Base-by-base conservation (phyloP, 2,113 vertebrate species). In the Chloroceryle aenea region DNA sequence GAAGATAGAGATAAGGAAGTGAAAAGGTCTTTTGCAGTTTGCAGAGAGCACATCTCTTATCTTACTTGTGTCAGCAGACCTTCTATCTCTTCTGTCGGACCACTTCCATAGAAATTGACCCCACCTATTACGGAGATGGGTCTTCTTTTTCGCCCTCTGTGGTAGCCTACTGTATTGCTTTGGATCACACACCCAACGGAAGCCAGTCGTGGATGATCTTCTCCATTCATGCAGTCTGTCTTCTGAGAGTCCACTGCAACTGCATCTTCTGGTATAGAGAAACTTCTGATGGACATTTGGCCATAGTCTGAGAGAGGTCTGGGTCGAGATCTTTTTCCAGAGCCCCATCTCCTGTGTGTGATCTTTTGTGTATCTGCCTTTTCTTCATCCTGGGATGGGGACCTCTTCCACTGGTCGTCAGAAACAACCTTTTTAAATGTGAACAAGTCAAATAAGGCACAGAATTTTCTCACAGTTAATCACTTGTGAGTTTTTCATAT, bases 221-320 rank as follows among this genome's bases (percentile, higher is more conserved):
- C 91, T 75, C 80, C 77, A 62, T 98, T 97, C 45, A 38, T 22
- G 91, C 77, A 29, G 52, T 96, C 95, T 38, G 63, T 50, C 40
- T 90, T 93, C 84, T 94, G 97, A 47, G 97, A 97, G 40, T 95
- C 94, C 76, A 97, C 40, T 14, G 95, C 98, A 34, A 98, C 75
- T 1, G 97, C 97, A 87, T 99, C 99, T 97, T 99, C 99, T 9
- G 99, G 99, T 95, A 99, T 99, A n/a, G 98, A 98, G 81, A 98
- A 97, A 91, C 98, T 99, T 87, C 98, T 98, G 94, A 98, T 91
- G 1, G 95, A 77, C 91, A 99, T 96, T 87, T 99, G 99, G 45
- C 98, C 98, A 13, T 99, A 99, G 97, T 99, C 99, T 16, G 99
- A 99, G 67, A 99, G 98, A 9, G 99, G 99, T 56, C 99, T 98